Conservation (phyloP, 1,140 invertebrate species). For the Trinorchestia longiramus region DNA sequence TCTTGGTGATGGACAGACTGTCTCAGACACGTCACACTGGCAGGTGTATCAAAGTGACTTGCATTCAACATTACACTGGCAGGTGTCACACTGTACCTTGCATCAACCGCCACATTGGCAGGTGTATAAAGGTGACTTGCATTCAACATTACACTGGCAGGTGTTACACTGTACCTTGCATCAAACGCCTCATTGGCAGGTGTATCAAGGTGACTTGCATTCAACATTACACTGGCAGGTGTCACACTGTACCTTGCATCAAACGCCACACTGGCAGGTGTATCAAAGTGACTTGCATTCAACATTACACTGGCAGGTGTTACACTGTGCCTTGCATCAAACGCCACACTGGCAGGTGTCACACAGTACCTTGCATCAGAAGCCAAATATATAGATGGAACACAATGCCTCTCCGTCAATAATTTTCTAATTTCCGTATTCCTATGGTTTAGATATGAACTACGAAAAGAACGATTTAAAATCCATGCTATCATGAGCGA, state of each 20-base stretch:
- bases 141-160: background rate
- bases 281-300: background rate
- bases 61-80: background rate
- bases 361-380: background rate
- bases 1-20: background rate
- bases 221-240: background rate
- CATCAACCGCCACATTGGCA: background rate
- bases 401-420: background rate
- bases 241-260: background rate
- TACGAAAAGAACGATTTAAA: too few species aligned
- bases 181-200: background rate
- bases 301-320: background rate
- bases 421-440: too few species aligned
- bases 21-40: background rate
- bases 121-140: background rate
- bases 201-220: background rate
- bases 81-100: background rate
- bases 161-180: background rate
- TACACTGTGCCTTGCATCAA: background rate
- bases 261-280: background rate
- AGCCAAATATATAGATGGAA: background rate
- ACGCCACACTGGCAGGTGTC: background rate
- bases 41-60: background rate
- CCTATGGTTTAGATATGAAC: too few species aligned
- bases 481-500: too few species aligned